phyloP scores from a whole-genome alignment of 2,797 vertebrate species.

The Molossus molossus region DNA sequence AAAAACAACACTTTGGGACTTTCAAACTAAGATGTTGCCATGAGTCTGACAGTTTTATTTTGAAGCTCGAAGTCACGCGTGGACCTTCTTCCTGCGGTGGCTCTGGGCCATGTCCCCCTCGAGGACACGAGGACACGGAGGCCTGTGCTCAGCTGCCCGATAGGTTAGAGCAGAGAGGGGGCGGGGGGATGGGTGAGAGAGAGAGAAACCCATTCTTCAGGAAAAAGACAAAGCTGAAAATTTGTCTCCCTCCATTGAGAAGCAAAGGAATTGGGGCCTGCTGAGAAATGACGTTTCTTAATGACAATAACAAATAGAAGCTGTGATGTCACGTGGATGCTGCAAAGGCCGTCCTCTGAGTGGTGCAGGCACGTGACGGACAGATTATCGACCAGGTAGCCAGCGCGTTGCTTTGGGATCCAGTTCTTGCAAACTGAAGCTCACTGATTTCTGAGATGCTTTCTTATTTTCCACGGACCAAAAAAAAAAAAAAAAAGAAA shows the following conservation, averaged over 20 bases:
- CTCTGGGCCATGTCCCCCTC: background rate
- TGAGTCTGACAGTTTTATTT: background rate
- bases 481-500: background rate
- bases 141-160: background rate
- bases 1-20: background rate
- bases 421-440: background rate
- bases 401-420: background rate
- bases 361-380: background rate
- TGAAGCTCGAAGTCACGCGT: background rate
- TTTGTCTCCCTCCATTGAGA: background rate
- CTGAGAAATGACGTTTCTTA: background rate
- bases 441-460: slow-evolving; percentile 59
- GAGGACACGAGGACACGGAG: background rate
- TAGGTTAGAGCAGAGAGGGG: background rate
- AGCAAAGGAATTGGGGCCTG: background rate
- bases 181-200: background rate
- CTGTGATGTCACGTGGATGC: background rate
- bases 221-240: background rate
- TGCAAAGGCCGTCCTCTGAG: background rate
- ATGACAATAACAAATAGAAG: background rate
- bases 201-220: background rate
- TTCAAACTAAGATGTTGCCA: background rate
- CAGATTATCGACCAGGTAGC: background rate
- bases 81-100: background rate
- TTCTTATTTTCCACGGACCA: slow-evolving; percentile 46